Base-by-base conservation (phyloP, 1,140 invertebrate genomes). In the Conus betulinus region DNA sequence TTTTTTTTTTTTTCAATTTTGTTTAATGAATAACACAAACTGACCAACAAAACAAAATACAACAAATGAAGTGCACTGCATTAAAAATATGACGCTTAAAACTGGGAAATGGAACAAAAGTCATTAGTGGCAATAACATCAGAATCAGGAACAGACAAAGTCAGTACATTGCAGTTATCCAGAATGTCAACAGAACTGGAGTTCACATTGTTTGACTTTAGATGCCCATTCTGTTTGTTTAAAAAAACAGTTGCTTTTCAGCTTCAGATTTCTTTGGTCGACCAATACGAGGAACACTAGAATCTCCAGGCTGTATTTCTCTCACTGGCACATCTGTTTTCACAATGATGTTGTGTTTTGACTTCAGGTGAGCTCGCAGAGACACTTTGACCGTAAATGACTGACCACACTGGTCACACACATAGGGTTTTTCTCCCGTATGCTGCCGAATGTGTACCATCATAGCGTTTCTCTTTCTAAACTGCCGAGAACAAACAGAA, bases 371-470 rank as follows among this genome's bases (percentile, higher is more conserved):
- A 23, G 55, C 71, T 27, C 78, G 74, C 86, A 87, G 27, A 51
- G 67, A 78, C 25, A 79, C 86, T 25, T 52, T n/a, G 23, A 78
- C 78, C 11, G 78, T 87, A 52, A 87, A 87, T 8, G 86, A 60
- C 23, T 78, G 74, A 25, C 78, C 78, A 51, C 86, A 87, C 78
- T 60, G 20, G 20, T 87, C 86, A 89, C 95, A 96, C 84, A 93
- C 92, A 74, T 93, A 94, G 76, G 91, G 93, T 63, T 89, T 90
- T 78, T 94, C 93, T 7, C 94, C 95, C 11, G 92, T 94, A 88
- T 96, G 95, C 52, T 92, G 90, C 55, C 92, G 71, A 89, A 90
- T 91, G 89, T 96, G 95, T 6, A 87, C 81, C n/a, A 52, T 71
- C 60, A 89, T 27, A 83, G 57, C 52, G 52, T 57, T 57, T 6